Evolutionary conservation across 2,888 invertebrate species (phyloP), one percentile per base, ranked within the genome.

Genomic region (Euproctis similis): DNA sequence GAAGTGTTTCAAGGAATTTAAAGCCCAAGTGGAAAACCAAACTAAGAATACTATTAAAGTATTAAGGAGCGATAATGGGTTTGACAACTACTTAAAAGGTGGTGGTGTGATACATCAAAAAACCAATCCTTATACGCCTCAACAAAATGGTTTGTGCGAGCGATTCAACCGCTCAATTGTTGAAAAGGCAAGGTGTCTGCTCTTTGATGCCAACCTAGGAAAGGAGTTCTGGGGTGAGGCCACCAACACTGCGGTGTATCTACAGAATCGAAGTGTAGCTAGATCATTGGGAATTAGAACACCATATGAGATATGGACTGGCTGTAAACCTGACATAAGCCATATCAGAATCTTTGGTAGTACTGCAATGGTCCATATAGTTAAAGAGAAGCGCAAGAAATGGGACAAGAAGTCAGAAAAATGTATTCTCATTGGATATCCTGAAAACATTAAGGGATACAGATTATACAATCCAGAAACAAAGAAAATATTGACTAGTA

Each of bases 341-440:
- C 37, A 45, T 17, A n/a, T n/a, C n/a, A 13, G 24, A 8, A 4
- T 24, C 2, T 28, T 28, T n/a, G 23, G 28, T 1, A 23, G 28
- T 8, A 9, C 11, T 3, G 12, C 17, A 1, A 28, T 29, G 28
- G 13, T 24, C 8, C 28, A 29, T n/a, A 24, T 24, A 8, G 8
- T 19, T 2, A 29, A 29, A 29, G 24, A 24, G 13, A 17, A 18
- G 2, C 9, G 28, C 2, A 2, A 1, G 6, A 29, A 29, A 13
- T 24, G 17, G 18, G 28, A 29, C 9, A 16, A 8, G 4, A 29
- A 29, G n/a, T 11, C 28, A 1, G 1, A 12, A 11, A 5, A 29
- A 10, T 9, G 12, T 4, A 29, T 28, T 2, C 17, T 29, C n/a
- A 19, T 29, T 9, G 28, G 4, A 4, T 14, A 14, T 6, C 4